Base-by-base conservation (phyloP, 64 coral and sea anemone genomes). In the Catalaphyllia jardinei region DNA sequence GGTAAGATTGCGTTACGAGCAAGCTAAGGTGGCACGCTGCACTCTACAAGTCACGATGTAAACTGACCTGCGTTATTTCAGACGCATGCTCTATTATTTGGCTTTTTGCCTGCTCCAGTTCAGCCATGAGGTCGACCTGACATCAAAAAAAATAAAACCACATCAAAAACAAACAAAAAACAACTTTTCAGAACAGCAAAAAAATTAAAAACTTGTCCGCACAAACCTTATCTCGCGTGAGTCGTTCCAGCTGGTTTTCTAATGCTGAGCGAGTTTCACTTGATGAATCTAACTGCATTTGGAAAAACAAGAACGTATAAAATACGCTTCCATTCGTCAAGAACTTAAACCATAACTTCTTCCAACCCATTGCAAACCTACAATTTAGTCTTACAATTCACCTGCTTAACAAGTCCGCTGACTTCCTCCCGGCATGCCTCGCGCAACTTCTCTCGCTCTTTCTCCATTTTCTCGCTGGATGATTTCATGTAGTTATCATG, bases 151-250 rank as follows among this genome's bases (percentile, higher is more conserved):
- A 29, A 60, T 24, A 49, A 6, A 52, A 20, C 49, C 6, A 49
- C 8, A 46, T 50, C 22, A 69, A 69, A 57, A 52, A 50, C 17
- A 33, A 50, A 86, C 51, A 83, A 83, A 29, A 62, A 29, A 16
- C 10, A 15, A 83, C 55, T 5, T 83, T n/a, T 31, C 29, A 38
- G 20, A 17, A 20, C 29, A 77, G 19, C 49, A 38, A 35, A 19
- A 4, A 42, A 79, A 22, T n/a, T n/a, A 20, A 19, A 51, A 15
- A n/a, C 20, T 22, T 1, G 14, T 42, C 15, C 14, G 6, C 46
- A 55, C 31, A 18, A 80, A 96, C 95, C 91, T 96, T 96, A 80
- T 96, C 95, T 90, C 95, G 86, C 22, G 95, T 96, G 15, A 93
- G 65, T 46, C 91, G 81, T 77, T 96, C 95, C 31, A 96, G 42